These are phyloP conservation scores for Drosophila macrospina DNA, from an alignment of 2,888 invertebrate species.

Conservation along the genomic window DNA sequence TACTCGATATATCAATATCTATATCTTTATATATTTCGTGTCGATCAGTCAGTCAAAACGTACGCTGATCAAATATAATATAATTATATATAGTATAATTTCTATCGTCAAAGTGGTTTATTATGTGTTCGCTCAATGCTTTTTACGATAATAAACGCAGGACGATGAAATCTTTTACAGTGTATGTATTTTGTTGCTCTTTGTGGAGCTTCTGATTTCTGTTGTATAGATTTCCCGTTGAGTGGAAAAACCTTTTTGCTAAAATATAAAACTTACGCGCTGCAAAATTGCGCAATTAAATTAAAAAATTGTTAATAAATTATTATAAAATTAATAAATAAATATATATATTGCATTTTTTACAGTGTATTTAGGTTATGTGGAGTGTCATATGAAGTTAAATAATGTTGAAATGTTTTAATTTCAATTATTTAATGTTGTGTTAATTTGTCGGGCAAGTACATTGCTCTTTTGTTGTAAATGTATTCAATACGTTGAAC, in stretches of 20 bases:
- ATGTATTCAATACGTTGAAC: slow-evolving; percentile 67
- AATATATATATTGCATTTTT: slow-evolving; percentile 1
- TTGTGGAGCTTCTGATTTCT: slow-evolving; percentile 26
- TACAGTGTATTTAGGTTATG: slow-evolving; percentile 31
- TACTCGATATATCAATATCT: slow-evolving; percentile 6
- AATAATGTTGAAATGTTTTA: slow-evolving; percentile 24
- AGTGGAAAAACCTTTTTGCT: slow-evolving; percentile 52
- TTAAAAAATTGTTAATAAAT: slow-evolving; percentile 51
- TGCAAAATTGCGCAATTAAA: slow-evolving; percentile 60
- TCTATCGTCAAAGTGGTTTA: slow-evolving; percentile 75
- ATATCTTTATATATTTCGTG: slow-evolving; percentile 8
- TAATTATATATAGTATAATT: slow-evolving; percentile 35
- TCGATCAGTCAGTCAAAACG: slow-evolving; percentile 58
- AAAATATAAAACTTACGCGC: slow-evolving; percentile 71
- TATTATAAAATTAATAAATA: slow-evolving; percentile 14
- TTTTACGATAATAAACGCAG: slow-evolving; percentile 83
- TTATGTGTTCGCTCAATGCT: slow-evolving; percentile 82
- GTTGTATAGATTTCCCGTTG: slow-evolving; percentile 33
- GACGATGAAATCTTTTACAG: slow-evolving; percentile 57
- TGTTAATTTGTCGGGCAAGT: too few species aligned
- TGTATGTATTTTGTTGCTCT: slow-evolving; percentile 30
- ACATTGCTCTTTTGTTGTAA: slow-evolving; percentile 51
- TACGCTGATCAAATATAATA: slow-evolving; percentile 58
- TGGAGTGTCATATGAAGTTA: slow-evolving; percentile 35
- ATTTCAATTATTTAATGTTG: too few species aligned